Base-by-base conservation (phyloP, 37 sponge, comb jelly and placozoan genomes). In the Amphimedon queenslandica region DNA sequence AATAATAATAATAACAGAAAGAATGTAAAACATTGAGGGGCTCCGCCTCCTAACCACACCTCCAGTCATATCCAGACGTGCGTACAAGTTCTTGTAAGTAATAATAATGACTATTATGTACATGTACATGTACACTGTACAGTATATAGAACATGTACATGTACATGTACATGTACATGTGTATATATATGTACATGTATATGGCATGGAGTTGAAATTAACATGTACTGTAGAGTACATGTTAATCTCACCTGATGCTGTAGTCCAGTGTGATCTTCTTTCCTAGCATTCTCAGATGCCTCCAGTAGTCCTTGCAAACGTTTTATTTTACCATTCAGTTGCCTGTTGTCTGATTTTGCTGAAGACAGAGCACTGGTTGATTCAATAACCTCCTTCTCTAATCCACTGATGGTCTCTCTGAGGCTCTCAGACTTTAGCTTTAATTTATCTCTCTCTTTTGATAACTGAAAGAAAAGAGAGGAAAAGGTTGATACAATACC, bases 361-460 rank as follows among this genome's bases (percentile, higher is more conserved):
- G 63, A 33, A 20, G 82, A 37, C 6, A 93, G 79, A 37, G 87
- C 72, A 28, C 40, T 42, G 39, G 73, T 88, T 33, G 80, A 71
- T 0, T 55, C 38, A 57, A 74, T 57, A 43, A 92, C 57, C 66
- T 92, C 93, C 0, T 43, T 68, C 79, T 92, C 83, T 55, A 96
- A 70, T 10, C 76, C 56, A 28, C 43, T n/a, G 37, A 92, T 53
- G 36, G 63, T 69, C 51, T 92, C 90, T 24, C 82, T 80, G 32
- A 72, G 69, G 21, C 76, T 72, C 8, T 58, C 35, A n/a, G 82
- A 63, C 1, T 77, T 78, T 30, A 39, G 53, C 5, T 42, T 35
- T 31, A 92, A 51, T 24, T 79, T 77, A 18, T 71, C 77, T 40
- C 79, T 78, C 78, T 93, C 83, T 20, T 5, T 57, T 25, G 66